These are phyloP conservation scores for Malthinus flaveolus DNA, from an alignment of 2,888 invertebrate species.

Conservation along the genomic window DNA sequence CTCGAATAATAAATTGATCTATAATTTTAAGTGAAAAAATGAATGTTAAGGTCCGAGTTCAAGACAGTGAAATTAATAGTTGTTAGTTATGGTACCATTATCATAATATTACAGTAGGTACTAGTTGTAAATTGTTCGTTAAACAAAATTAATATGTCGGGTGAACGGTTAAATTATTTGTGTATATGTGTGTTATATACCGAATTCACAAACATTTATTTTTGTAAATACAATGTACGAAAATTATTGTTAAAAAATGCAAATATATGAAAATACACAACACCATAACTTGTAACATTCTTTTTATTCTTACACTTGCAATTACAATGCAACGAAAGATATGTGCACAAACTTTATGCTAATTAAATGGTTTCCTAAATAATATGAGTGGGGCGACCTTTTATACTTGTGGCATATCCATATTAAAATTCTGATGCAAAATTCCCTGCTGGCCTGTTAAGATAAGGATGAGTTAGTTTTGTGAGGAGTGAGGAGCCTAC, in stretches of 20 bases:
- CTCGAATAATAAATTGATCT: too few relatives aligned
- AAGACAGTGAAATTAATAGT: slow-evolving; percentile 33
- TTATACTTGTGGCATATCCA: too few relatives aligned
- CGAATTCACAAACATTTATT: slow-evolving; percentile 1
- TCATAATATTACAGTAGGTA: slow-evolving; percentile 42
- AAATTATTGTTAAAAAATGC: slow-evolving; percentile 5
- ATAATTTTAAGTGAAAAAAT: too few relatives aligned
- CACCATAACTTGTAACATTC: background rate
- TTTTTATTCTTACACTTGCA: background rate
- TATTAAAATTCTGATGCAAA: too few relatives aligned
- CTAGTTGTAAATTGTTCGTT: slow-evolving; percentile 42
- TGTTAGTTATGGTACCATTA: slow-evolving; percentile 46
- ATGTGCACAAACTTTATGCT: too few relatives aligned
- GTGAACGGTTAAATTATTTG: slow-evolving; percentile 30
- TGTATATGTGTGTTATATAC: background rate
- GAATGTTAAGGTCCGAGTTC: too few relatives aligned
- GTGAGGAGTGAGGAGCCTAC: too few relatives aligned
- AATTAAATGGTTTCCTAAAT: too few relatives aligned
- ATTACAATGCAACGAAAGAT: too few relatives aligned
- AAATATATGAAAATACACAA: background rate
- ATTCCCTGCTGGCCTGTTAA: too few relatives aligned
- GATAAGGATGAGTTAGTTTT: too few relatives aligned
- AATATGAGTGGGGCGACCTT: too few relatives aligned
- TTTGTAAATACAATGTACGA: slow-evolving; percentile 4
- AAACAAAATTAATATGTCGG: slow-evolving; percentile 43